Percentiles rank a stretch among this genome's conserved stretches.
These are phyloP conservation scores for Delia radicum DNA, from an alignment of 1,140 invertebrate genomes.

Conservation along the genomic window DNA sequence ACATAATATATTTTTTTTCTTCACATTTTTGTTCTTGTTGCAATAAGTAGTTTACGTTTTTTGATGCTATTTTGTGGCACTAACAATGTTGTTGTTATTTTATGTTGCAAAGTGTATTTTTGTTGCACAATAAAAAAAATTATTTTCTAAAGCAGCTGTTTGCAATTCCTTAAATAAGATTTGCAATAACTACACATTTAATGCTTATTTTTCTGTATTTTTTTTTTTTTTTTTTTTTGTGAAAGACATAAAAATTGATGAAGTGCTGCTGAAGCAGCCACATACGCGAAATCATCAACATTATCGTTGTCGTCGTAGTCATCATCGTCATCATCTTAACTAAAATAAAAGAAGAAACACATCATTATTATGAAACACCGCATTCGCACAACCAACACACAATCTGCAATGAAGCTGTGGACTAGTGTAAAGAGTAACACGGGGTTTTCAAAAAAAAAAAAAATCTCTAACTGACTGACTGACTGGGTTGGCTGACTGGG, in stretches of 20 bases:
- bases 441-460: too few relatives aligned
- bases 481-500: too few relatives aligned
- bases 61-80: conserved; percentile 1
- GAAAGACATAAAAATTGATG: conserved; percentile 20
- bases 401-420: too few relatives aligned
- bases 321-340: not conserved
- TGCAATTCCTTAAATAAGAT: conserved; percentile 12
- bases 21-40: not conserved
- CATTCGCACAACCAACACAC: too few relatives aligned
- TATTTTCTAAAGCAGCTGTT: conserved; percentile 9
- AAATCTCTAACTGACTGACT: not conserved
- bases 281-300: conserved; percentile 19
- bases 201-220: not conserved
- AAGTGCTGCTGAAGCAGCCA: conserved; percentile 17
- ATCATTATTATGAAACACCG: not conserved
- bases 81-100: not conserved
- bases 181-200: not conserved
- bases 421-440: conserved; percentile 1
- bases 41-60: not conserved
- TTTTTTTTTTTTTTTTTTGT: not conserved
- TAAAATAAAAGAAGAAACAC: too few relatives aligned
- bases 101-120: not conserved
- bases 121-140: too few relatives aligned
- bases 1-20: not conserved
- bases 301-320: not conserved